Percentiles rank a stretch among this genome's conserved stretches.
phyloP scores from a whole-genome alignment of 2,888 invertebrate genomes.

The Leptothorax acervorum region DNA sequence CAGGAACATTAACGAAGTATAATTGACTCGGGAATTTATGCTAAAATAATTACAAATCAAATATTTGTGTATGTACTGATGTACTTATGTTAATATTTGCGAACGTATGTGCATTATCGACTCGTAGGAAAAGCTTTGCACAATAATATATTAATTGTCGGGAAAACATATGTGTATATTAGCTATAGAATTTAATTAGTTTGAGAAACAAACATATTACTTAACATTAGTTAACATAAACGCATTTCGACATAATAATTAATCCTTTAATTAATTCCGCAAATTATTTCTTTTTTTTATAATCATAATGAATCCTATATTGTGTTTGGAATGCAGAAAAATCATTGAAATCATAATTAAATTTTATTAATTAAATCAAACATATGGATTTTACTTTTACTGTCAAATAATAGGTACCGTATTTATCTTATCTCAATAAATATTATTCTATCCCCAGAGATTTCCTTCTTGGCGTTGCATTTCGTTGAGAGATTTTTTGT shows the following conservation, averaged over 20 bases:
- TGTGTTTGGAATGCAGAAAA: background rate
- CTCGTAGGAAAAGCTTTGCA: background rate
- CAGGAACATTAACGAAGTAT: background rate
- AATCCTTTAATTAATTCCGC: background rate
- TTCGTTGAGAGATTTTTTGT: background rate
- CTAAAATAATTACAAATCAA: slow-evolving; percentile 9
- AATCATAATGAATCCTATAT: background rate
- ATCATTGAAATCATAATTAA: slow-evolving; percentile 4
- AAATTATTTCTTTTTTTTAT: background rate
- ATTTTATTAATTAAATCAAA: background rate
- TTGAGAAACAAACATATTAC: background rate
- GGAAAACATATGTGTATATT: background rate
- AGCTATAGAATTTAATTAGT: slow-evolving; percentile 20
- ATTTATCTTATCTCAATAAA: background rate
- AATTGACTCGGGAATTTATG: slow-evolving; percentile 7
- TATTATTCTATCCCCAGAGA: background rate
- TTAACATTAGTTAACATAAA: background rate
- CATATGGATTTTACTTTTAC: background rate
- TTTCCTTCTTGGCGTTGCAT: background rate
- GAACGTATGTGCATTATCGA: background rate
- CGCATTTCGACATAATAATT: background rate
- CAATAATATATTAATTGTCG: slow-evolving; percentile 10
- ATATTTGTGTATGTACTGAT: slow-evolving; percentile 10
- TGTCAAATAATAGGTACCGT: background rate
- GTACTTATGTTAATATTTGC: background rate